These are phyloP conservation scores for Oophaga sylvatica DNA, from an alignment of 2,797 vertebrate genomes.

Conservation along the genomic window DNA sequence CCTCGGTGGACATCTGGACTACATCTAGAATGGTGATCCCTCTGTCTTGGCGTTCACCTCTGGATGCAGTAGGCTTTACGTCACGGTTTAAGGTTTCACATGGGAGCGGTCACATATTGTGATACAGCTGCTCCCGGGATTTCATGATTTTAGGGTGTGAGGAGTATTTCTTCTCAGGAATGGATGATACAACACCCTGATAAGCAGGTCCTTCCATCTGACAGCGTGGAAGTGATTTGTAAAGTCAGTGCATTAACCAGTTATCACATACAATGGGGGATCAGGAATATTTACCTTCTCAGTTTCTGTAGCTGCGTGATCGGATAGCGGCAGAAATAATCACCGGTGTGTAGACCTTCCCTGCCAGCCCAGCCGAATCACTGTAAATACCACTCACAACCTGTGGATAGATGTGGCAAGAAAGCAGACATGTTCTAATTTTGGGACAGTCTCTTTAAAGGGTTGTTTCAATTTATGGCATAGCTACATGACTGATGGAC, in stretches of 20 bases:
- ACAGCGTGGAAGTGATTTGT: neutral
- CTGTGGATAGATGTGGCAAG: too few relatives aligned
- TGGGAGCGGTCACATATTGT: conserved; percentile 6
- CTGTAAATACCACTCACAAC: too few relatives aligned
- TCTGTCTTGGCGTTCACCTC: neutral
- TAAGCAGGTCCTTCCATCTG: neutral
- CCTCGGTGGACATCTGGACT: neutral
- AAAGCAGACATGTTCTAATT: too few relatives aligned
- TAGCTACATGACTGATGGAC: too few relatives aligned
- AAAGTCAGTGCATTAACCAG: neutral
- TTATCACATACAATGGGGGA: too few relatives aligned
- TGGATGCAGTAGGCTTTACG: neutral
- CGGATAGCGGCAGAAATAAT: too few relatives aligned
- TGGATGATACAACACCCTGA: neutral
- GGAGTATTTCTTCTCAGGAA: neutral
- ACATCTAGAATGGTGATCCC: neutral
- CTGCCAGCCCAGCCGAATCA: too few relatives aligned
- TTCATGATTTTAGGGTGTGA: neutral
- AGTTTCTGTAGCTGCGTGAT: too few relatives aligned
- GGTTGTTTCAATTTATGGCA: too few relatives aligned
- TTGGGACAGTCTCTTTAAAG: too few relatives aligned
- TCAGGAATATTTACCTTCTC: too few relatives aligned
- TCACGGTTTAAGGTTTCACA: conserved; percentile 35
- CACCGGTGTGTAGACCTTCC: too few relatives aligned
- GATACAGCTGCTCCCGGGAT: neutral